phyloP scores from a whole-genome alignment of 2,113 vertebrate species.

The Baryphthengus martii region DNA sequence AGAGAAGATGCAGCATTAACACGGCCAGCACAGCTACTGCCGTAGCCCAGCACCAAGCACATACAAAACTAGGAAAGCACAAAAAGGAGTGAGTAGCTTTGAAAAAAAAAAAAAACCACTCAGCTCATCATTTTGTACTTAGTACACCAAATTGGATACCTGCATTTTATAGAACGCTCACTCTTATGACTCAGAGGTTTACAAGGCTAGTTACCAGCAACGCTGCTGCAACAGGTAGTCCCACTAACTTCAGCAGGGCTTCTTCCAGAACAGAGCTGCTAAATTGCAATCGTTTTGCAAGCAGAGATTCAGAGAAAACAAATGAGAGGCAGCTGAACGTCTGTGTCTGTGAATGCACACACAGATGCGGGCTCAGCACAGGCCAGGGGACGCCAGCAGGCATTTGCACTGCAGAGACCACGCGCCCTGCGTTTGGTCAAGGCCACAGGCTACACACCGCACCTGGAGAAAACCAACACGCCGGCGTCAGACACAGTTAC shows the following conservation, averaged over 20 bases:
- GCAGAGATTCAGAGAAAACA: not conserved
- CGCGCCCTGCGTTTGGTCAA: fast-evolving
- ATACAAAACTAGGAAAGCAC: not conserved
- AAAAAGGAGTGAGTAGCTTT: not conserved
- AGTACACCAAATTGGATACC: not conserved
- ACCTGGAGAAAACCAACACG: not conserved
- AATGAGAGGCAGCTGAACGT: not conserved
- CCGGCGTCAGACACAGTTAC: not conserved
- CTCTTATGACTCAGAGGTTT: not conserved
- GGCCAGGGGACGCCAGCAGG: not conserved
- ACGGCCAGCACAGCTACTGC: not conserved
- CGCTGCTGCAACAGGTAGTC: not conserved
- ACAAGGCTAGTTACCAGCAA: constrained; percentile 8
- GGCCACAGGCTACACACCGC: not conserved
- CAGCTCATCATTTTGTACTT: not conserved
- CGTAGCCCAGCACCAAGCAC: not conserved
- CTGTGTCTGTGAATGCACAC: not conserved
- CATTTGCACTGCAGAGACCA: not conserved
- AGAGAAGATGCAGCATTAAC: not conserved
- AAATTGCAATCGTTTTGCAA: not conserved
- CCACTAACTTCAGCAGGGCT: not conserved
- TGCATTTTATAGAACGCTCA: not conserved
- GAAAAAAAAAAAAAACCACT: not conserved
- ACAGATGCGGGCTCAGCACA: not conserved
- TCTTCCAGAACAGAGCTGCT: not conserved